A percentile compares a stretch with the other conserved stretches of the same genome.
Evolutionary conservation across 2,888 invertebrate genomes (phyloP).

Genomic region (Lacanobia oleracea): DNA sequence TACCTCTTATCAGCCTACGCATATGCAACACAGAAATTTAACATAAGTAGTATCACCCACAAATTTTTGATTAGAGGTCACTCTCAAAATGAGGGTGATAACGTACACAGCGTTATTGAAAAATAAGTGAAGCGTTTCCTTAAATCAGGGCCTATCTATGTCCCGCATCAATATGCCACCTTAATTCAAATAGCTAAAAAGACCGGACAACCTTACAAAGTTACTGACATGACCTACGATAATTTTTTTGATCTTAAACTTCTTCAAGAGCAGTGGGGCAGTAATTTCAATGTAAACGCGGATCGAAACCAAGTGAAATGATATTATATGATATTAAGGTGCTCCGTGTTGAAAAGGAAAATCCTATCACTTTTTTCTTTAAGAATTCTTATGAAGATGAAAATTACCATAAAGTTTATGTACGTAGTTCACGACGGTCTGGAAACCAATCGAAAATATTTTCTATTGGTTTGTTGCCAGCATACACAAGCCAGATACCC

Average conservation of each 20-base stretch:
- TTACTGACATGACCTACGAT: slow-evolving; percentile 49
- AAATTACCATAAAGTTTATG: slow-evolving; percentile 25
- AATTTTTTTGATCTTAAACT: slow-evolving; percentile 44
- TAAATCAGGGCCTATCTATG: slow-evolving; percentile 44
- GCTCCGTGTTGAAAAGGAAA: slow-evolving; percentile 31
- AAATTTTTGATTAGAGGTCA: slow-evolving; percentile 42
- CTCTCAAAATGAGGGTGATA: slow-evolving; percentile 47
- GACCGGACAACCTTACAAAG: slow-evolving; percentile 52
- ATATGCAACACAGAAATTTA: slow-evolving; percentile 19
- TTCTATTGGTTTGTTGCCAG: slow-evolving; percentile 30
- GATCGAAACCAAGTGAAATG: slow-evolving; percentile 28
- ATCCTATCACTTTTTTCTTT: slow-evolving; percentile 28
- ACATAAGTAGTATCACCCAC: slow-evolving; percentile 36
- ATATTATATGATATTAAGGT: slow-evolving; percentile 39
- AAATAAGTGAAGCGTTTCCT: slow-evolving; percentile 36
- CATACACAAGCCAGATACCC: slow-evolving; percentile 24
- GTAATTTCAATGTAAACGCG: slow-evolving; percentile 51
- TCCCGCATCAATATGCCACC: slow-evolving; percentile 52
- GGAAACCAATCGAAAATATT: slow-evolving; percentile 27
- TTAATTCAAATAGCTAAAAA: slow-evolving; percentile 59
- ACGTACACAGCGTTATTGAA: slow-evolving; percentile 38
- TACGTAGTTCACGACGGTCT: slow-evolving; percentile 21
- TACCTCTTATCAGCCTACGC: slow-evolving; percentile 16
- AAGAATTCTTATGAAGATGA: slow-evolving; percentile 35
- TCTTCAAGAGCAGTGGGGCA: slow-evolving; percentile 49